These are phyloP conservation scores for Tachina fera DNA, from an alignment of 2,888 invertebrate species.

Conservation along the genomic window DNA sequence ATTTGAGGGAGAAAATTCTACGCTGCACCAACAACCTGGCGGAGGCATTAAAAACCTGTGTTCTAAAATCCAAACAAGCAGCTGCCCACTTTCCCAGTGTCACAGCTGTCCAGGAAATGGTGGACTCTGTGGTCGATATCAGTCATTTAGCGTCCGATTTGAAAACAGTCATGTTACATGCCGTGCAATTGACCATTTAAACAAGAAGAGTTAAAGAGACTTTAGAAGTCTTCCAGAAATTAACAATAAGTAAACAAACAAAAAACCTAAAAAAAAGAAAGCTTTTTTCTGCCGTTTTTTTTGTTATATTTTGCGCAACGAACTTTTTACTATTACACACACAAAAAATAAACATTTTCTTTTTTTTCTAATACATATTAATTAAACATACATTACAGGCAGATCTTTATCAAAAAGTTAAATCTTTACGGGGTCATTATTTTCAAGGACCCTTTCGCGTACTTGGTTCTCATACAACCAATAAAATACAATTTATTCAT, in stretches of 20 bases:
- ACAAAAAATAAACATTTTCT: neutral
- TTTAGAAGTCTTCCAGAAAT: constrained; percentile 78
- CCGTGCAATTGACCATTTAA: constrained; percentile 83
- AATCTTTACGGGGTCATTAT: neutral
- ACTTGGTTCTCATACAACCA: constrained; percentile 12
- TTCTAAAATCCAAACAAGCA: constrained; percentile 94
- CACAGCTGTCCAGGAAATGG: constrained; percentile 95
- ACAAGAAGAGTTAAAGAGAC: constrained; percentile 36
- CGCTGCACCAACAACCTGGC: constrained; percentile 91
- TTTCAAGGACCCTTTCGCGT: neutral
- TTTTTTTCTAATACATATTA: neutral
- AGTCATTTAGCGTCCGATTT: constrained; percentile 92
- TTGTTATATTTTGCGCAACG: constrained; percentile 50
- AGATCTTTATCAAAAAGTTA: constrained; percentile 5
- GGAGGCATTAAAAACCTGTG: constrained; percentile 91
- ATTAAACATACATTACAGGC: constrained; percentile 14
- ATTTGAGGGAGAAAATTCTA: constrained; percentile 88
- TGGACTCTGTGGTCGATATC: constrained; percentile 93
- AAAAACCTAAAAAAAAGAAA: constrained; percentile 25
- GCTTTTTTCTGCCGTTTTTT: constrained; percentile 12
- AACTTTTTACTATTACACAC: constrained; percentile 41
- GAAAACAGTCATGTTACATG: constrained; percentile 89
- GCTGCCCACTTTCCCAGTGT: constrained; percentile 96
- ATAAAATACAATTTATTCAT: constrained; percentile 53
- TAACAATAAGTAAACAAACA: constrained; percentile 35